Evolutionary conservation across 2,113 vertebrate genomes (phyloP).

Genomic region (Conger conger): DNA sequence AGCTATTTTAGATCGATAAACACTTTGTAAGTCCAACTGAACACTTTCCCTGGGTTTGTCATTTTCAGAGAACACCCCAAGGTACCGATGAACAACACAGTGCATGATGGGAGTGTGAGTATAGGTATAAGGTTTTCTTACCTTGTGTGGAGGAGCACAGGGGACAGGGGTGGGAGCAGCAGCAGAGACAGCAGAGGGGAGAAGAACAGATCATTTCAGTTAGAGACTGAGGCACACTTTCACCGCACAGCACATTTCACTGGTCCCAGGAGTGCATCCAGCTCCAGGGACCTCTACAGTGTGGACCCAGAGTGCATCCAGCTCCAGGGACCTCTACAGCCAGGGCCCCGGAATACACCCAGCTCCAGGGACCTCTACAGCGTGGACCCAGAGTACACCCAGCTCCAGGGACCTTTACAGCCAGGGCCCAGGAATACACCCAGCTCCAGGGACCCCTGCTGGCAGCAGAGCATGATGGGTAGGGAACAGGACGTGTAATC

Average conservation of each 20-base stretch:
- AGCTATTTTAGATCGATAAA: background rate
- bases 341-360: background rate
- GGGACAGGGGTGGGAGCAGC: conserved; percentile 1
- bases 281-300: background rate
- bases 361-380: background rate
- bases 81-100: no score
- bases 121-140: conserved; percentile 23
- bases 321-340: background rate
- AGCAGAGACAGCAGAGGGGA: background rate
- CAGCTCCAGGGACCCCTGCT: background rate
- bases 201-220: background rate
- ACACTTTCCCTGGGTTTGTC: background rate
- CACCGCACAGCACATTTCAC: background rate
- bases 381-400: background rate
- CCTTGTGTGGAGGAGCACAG: conserved; percentile 1
- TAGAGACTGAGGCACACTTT: background rate
- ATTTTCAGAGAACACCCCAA: background rate
- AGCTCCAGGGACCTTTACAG: background rate
- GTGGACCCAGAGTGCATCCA: background rate
- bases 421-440: background rate
- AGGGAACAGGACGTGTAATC: no score
- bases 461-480: no score
- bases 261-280: background rate
- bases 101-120: background rate
- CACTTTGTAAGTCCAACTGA: background rate